Base-by-base conservation (phyloP, 2,888 invertebrate genomes). In the Drosophila pseudotakahashii region DNA sequence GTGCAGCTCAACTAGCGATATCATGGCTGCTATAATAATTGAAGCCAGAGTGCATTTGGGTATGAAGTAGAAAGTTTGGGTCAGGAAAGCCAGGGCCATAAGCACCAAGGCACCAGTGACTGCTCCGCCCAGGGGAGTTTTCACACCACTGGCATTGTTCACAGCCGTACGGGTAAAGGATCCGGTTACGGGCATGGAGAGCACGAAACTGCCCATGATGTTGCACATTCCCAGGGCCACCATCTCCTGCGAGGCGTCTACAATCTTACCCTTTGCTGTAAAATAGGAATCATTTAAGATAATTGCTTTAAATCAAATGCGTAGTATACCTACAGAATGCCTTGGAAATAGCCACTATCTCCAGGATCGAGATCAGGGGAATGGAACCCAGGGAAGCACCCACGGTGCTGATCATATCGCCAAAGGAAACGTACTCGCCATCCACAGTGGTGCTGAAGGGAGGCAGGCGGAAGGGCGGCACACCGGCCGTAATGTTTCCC, bases 171-270 rank as follows among this genome's bases (percentile, higher is more conserved):
- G 93, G 0, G 97, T 97, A 92, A 97, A 97, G 13, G 97, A 97
- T 63, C 97, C 98, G 2, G 97, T 96, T 0, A 96, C 94, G 0
- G 98, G 98, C 95, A 98, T 98, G 52, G 97, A 95, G 59, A 94
- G 94, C 1, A 96, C 95, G 91, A 98, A 97, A 36, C 97, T 96
- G 0, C 97, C 95, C 77, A 96, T 89, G 37, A 98, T 90, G 92
- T 98, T 98, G 81, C 96, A 95, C 42, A 96, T 91, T 26, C 97
- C 97, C 44, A 98, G 92, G 0, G 98, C 97, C 34, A 98, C 91
- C 94, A 98, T 95, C 92, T 98, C 98, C 91, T 98, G 98, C 0
- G 97, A 97, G 1, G 96, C 96, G 91, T 98, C 96, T 62, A 98
- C 94, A 0, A 94, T 93, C 80, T 94, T 94, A 0, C 96, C 95